Evolutionary conservation across 2,888 invertebrate genomes (phyloP), one percentile per base, ranked within the genome.

Genomic region (Bugulina stolonifera): DNA sequence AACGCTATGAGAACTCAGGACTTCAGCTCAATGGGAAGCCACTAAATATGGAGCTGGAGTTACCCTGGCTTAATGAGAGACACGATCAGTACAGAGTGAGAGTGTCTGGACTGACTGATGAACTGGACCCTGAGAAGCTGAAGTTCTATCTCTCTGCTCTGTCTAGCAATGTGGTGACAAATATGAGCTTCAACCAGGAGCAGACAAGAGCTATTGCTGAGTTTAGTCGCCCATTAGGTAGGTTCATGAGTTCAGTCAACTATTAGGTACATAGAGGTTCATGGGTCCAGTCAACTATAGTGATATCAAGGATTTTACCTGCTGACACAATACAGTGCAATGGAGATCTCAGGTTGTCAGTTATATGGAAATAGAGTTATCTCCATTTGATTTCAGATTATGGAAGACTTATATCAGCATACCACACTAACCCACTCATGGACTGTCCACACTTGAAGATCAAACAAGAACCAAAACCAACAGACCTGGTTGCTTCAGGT

Each of bases 71-170:
- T 14, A 64, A 22, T 3, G 32, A 64, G 5, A 1, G 10, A 2
- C 64, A 64, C n/a, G 64, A 64, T 64, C 10, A 32, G 3, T 32
- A 64, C 64, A 64, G 27, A 34, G 32, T 64, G 64, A 25, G 64
- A 14, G 34, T 64, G 3, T 64, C 64, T 64, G 64, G 64, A 3
- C 27, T 64, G 32, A 27, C 64, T 14, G 32, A 34, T 32, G 64
- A 64, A 10, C 29, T 64, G 22, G 64, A 64, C 32, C 64, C 64
- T 29, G 64, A 64, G 32, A 64, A 64, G n/a, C 64, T 64, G 29
- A 64, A 32, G 64, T 64, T 64, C 34, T 64, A 64, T 32, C 64
- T 64, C 29, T 64, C 64, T 10, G 64, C 64, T 25, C 14, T 64
- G 2, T 64, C 64, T 3, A 32, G n/a, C 64, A 64, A 64, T 32